phyloP scores from a whole-genome alignment of 2,888 invertebrate genomes.

The Invenusta paracnida region DNA sequence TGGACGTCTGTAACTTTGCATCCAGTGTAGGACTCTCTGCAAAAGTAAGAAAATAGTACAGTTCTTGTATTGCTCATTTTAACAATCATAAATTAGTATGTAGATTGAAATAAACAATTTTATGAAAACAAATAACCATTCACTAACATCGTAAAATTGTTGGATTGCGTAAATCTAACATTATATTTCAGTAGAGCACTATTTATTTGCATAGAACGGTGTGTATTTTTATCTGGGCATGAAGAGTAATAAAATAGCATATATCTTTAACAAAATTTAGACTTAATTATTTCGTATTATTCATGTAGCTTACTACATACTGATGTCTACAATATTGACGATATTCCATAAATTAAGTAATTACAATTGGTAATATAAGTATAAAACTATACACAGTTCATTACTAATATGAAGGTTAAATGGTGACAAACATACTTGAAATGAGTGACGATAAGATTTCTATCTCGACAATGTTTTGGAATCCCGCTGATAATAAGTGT shows the following conservation, averaged over 20 bases:
- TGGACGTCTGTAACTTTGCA: conserved; percentile 78
- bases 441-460: not conserved
- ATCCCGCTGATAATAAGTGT: conserved; percentile 24
- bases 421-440: not conserved
- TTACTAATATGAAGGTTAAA: not conserved
- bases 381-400: not conserved
- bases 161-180: too few relatives aligned
- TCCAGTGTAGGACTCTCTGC: conserved; percentile 79
- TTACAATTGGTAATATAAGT: too few relatives aligned
- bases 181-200: too few relatives aligned
- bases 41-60: conserved; percentile 56
- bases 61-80: too few relatives aligned
- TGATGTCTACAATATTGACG: too few relatives aligned
- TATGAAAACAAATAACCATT: not conserved
- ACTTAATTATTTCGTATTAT: not conserved
- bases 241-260: too few relatives aligned
- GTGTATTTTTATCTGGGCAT: too few relatives aligned
- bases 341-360: too few relatives aligned
- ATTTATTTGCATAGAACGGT: too few relatives aligned
- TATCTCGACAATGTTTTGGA: not conserved
- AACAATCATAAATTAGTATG: not conserved
- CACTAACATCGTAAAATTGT: not conserved
- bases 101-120: not conserved
- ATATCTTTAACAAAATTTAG: too few relatives aligned
- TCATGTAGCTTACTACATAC: too few relatives aligned